Base-by-base conservation (phyloP, 2,888 invertebrate species). In the Dryadula phaetusa region DNA sequence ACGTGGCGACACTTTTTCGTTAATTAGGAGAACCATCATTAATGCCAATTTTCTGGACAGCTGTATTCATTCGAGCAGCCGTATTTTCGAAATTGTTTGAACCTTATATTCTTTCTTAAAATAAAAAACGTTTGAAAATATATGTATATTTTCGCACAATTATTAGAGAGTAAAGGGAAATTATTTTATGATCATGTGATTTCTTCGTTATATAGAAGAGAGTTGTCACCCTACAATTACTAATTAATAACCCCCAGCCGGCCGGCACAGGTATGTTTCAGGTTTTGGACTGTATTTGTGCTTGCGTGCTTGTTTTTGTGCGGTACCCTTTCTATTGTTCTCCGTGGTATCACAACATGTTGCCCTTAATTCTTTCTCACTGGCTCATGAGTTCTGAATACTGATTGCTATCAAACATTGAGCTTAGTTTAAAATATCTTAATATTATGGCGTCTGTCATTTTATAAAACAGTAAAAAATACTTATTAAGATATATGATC, bases 11-110 rank as follows among this genome's bases (percentile, higher is more conserved):
- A 87, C 84, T 89, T 91, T 91, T 90, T 91, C 87, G 82, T 86
- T 91, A 92, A 92, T 91, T 90, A 91, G 87, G 85, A 81, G 80
- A 80, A 84, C 89, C 89, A 90, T 86, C 85, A 88, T 89, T 88
- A 87, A 81, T 75, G 79, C 79, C 82, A 84, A 84, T 86, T 85
- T 85, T 79, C 74, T 80, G 90, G 90, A 90, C 85, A 84, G 76
- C 74, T 78, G 79, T 63, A 66, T 62, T 63, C 53, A 2, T 16
- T 37, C 7, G 37, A 40, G 56, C 8, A 56, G n/a, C 7, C n/a
- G n/a, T 10, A 37, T 14, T 10, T n/a, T 56, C 22, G n/a, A 22
- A 40, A 56, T 22, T 40, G 37, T 7, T 37, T 37, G n/a, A 20
- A 7, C 8, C 8, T 37, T 40, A 8, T 37, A 37, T 20, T 20